Evolutionary conservation across 2,888 invertebrate species (phyloP).

Genomic region (Epinotia demarniana): DNA sequence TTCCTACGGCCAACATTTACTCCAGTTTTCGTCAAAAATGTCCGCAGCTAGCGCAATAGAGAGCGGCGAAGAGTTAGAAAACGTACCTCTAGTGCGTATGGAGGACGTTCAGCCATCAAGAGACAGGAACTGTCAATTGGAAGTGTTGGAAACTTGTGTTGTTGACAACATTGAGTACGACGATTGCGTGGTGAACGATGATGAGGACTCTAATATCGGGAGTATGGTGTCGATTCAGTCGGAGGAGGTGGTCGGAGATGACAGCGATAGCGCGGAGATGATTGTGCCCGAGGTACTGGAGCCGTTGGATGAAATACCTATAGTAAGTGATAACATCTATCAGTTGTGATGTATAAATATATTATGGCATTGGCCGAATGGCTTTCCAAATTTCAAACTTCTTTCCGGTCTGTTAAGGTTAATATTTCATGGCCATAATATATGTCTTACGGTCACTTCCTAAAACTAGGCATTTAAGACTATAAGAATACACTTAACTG

Average conservation of each 20-base stretch:
- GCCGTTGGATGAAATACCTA: conserved; percentile 49
- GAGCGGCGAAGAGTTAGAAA: conserved; percentile 68
- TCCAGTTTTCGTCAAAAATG: conserved; percentile 54
- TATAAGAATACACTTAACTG: too few relatives aligned
- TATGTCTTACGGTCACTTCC: not conserved
- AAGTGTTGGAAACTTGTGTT: conserved; percentile 60
- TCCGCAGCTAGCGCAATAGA: conserved; percentile 65
- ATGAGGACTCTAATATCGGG: conserved; percentile 71
- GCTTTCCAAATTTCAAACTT: not conserved
- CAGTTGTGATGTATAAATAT: not conserved
- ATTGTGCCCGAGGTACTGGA: conserved; percentile 60
- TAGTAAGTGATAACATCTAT: conserved; percentile 30
- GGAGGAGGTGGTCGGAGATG: conserved; percentile 57
- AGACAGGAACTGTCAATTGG: conserved; percentile 55
- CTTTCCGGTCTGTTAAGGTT: not conserved
- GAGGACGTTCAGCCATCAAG: conserved; percentile 73
- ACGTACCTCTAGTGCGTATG: conserved; percentile 75
- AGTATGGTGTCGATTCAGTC: conserved; percentile 72
- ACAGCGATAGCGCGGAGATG: conserved; percentile 55
- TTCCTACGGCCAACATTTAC: conserved; percentile 21
- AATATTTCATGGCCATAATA: not conserved
- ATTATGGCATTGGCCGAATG: not conserved
- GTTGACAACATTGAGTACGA: conserved; percentile 59
- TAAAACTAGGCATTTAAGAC: too few relatives aligned
- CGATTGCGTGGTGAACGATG: conserved; percentile 60